Evolutionary conservation across 2,888 invertebrate species (phyloP), one percentile per base, ranked within the genome.

Genomic region (Rutpela maculata): DNA sequence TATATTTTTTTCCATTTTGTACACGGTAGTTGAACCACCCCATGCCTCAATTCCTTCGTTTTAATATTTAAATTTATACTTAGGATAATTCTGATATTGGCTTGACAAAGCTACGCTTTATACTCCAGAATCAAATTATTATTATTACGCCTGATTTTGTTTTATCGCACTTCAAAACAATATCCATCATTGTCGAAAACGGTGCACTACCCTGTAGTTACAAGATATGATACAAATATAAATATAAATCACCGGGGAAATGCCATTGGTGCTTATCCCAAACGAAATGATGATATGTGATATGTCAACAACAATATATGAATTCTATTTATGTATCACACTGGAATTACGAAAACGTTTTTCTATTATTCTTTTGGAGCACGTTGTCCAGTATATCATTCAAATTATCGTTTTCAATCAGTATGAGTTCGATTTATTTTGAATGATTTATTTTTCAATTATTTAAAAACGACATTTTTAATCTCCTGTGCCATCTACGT

Each of bases 391-490:
- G 31, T 72, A 55, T 62, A 59, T 72, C 72, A 72, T 63, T 22
- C 55, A 38, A 72, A 72, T 72, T 63, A 72, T 72, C 72, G 72
- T 63, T 63, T 72, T 72, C 72, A 63, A 72, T 72, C 63, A 63
- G 59, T 17, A 31, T 15, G 60, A 15, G 31, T 50, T 55, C 72
- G 72, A 72, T 72, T 60, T 63, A 59, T 62, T 72, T 63, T 63
- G 63, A 63, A 72, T 63, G 72, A 72, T 72, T 63, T 72, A 72
- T 72, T 63, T 63, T 63, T 63, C 72, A 72, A 72, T 72, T 72
- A 72, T 63, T 63, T 72, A 72, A 63, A 62, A 55, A 59, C 43
- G 70, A 60, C 57, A 38, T 60, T 70, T 70, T 70, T 70, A 60
- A 70, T 70, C 43, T 70, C 50, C 43, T n/a, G 22, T 18, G 59